Evolutionary conservation across 2,113 vertebrate species (phyloP), one percentile per base, ranked within the genome.

Genomic region (Cephalopholis sonnerati): DNA sequence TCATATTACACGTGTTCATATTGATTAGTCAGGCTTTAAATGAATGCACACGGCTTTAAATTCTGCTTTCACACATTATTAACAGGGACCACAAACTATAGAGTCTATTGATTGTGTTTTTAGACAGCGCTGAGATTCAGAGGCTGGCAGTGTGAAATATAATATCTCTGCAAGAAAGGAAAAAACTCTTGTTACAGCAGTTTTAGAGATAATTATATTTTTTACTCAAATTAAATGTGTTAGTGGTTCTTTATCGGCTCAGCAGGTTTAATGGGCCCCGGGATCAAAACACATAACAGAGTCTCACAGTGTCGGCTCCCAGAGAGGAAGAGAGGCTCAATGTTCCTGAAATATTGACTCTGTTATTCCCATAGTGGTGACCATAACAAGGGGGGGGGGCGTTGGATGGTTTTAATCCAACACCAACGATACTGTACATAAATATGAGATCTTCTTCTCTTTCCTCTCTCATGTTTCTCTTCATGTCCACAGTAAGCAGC

Each of bases 291-390:
- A 27, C 24, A 22, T 80, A 50, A 84, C 16, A 3, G 39, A 71
- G 6, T 63, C 62, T 77, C 16, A 66, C 74, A 24, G 20, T 25
- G 46, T 81, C 48, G 58, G 15, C 63, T 62, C 16, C 41, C 22
- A 53, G 13, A 39, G 12, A 50, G 25, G 66, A 70, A 71, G 66
- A 27, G n/a, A n/a, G 55, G 62, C 66, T 58, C 63, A 69, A 48
- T 36, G 64, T 71, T 74, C 15, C 36, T 82, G 15, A 77, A 70
- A 69, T 76, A 77, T 57, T 74, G 74, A 79, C 83, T 69, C 46
- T 57, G 18, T 32, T 44, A 29, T 12, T 25, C 17, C 17, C 16
- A 24, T 59, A 74, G 41, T 15, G 7, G n/a, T 67, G 16, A 51
- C n/a, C 46, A 53, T 61, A 69, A 86, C 41, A 39, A 8, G 17